Evolutionary conservation across 1,140 invertebrate genomes (phyloP).

Genomic region (Alviniconcha marisindica): DNA sequence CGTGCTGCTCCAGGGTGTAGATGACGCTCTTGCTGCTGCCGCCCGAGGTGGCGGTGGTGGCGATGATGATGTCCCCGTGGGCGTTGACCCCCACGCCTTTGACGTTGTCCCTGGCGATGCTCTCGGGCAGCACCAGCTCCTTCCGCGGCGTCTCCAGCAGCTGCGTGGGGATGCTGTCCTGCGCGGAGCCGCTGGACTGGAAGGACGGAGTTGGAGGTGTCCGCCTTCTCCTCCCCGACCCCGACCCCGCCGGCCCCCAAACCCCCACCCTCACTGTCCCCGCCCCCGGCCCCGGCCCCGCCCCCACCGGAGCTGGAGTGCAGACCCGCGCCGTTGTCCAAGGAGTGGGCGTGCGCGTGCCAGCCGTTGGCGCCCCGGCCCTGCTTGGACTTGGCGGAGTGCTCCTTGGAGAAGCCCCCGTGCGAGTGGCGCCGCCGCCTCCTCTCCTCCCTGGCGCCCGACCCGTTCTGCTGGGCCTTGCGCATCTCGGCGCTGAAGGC

Average conservation of each 20-base stretch:
- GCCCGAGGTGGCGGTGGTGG: constrained; percentile 35
- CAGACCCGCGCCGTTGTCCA: background rate
- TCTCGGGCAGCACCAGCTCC: constrained; percentile 58
- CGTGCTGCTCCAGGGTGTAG: constrained; percentile 67
- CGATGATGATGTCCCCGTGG: constrained; percentile 66
- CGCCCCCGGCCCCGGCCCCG: too few species aligned
- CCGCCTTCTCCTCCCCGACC: constrained; percentile 40
- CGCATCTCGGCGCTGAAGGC: constrained; percentile 48
- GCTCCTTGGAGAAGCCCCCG: background rate
- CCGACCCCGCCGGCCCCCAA: background rate
- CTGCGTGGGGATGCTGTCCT: constrained; percentile 42
- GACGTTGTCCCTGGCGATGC: constrained; percentile 63
- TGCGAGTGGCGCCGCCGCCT: constrained; percentile 2
- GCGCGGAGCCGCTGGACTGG: constrained; percentile 34
- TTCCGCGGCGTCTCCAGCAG: constrained; percentile 56
- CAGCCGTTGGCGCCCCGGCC: background rate
- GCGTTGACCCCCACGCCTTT: constrained; percentile 68
- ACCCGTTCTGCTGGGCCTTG: background rate
- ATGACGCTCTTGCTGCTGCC: constrained; percentile 53
- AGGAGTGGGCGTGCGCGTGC: background rate
- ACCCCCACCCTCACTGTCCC: too few species aligned
- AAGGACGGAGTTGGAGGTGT: constrained; percentile 53
- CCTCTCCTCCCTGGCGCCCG: background rate
- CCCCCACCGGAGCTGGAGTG: background rate
- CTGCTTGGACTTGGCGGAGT: background rate